Conservation (phyloP, 1,140 invertebrate species). For the Drosophila melanogaster region Release_6_plus_ISO1_MT NC_004354.4:20701001-20701500, state of each 20-base stretch:
- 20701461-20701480: constrained; percentile 77
- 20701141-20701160: neutral
- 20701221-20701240: too few species aligned
- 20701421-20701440: neutral
- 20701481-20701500: constrained; percentile 85
- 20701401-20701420: constrained; percentile 25
- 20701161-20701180: neutral
- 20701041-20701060: constrained; percentile 68
- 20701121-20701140: neutral
- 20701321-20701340: constrained; percentile 34
- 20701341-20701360: constrained; percentile 67
- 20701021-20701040: constrained; percentile 65
- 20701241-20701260: neutral
- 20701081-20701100: constrained; percentile 56
- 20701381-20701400: constrained; percentile 21
- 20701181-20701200: too few species aligned
- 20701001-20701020: constrained; percentile 28
- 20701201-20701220: too few species aligned
- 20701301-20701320: constrained; percentile 21
- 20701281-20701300: constrained; percentile 7
- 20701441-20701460: constrained; percentile 11
- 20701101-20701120: constrained; percentile 8
- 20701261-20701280: neutral
- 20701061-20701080: constrained; percentile 77
- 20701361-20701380: constrained; percentile 64